Evolutionary conservation across 2,113 vertebrate species (phyloP).

Genomic region (Ochotona curzoniae): DNA sequence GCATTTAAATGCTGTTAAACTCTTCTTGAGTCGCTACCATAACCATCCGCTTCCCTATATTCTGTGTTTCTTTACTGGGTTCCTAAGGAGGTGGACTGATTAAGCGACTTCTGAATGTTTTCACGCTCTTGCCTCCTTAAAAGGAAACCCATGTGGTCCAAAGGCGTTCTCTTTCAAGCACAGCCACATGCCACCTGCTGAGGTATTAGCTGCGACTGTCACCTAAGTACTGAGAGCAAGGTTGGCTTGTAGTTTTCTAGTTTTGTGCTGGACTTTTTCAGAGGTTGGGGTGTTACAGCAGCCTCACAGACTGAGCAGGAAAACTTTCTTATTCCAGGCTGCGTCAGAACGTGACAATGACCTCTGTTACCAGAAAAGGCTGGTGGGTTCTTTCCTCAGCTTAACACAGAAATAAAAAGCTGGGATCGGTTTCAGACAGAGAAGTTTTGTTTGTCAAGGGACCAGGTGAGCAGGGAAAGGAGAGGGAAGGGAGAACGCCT

Average conservation of each 20-base stretch:
- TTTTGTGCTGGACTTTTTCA: not conserved
- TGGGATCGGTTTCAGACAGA: too few relatives aligned
- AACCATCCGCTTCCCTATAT: not conserved
- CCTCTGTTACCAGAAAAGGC: too few relatives aligned
- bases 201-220: not conserved
- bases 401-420: too few relatives aligned
- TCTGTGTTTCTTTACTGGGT: not conserved
- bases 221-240: not conserved
- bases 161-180: not conserved
- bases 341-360: too few relatives aligned
- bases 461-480: too few relatives aligned
- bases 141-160: not conserved
- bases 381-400: too few relatives aligned
- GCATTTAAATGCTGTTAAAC: not conserved
- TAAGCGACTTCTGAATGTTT: not conserved
- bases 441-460: too few relatives aligned
- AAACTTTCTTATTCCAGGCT: not conserved
- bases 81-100: not conserved
- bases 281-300: not conserved
- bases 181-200: not conserved
- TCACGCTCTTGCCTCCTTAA: not conserved
- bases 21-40: not conserved
- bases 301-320: not conserved
- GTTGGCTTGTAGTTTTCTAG: not conserved
- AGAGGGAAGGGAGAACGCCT: too few relatives aligned